Evolutionary conservation across 1,140 invertebrate genomes (phyloP), one percentile per base, ranked within the genome.

Genomic region (Ostrea edulis): DNA sequence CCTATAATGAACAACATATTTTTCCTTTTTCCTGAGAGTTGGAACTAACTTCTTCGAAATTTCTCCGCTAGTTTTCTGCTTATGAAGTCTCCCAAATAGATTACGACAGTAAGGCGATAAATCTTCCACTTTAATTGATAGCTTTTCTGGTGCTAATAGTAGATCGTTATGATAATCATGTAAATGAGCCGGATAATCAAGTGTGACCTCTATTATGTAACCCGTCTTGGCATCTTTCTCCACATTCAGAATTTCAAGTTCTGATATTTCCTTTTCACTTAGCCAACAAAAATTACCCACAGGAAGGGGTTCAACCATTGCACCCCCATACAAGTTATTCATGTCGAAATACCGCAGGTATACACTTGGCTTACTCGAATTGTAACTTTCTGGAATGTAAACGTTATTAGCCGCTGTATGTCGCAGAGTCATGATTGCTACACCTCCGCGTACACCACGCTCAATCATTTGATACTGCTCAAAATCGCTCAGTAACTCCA

Each of bases 131-230:
- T 12, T 71, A 11, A 88, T 65, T 20, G 29, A 82, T 25, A 84
- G 17, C n/a, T 54, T 65, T 90, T 95, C 93, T 17, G 94, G 91
- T n/a, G n/a, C n/a, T n/a, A n/a, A n/a, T n/a, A n/a, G n/a, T n/a
- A n/a, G n/a, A n/a, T n/a, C n/a, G n/a, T n/a, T n/a, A n/a, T n/a
- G n/a, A n/a, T n/a, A n/a, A n/a, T n/a, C 93, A 92, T 96, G 96
- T n/a, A 96, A 58, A 22, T 94, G 0, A 81, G 89, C 5, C 0
- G 92, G 92, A 88, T 95, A 94, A 8, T 89, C 71, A 20, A 95
- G 35, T 89, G 93, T 91, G 9, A 94, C 89, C 71, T 96, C 96
- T 53, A 96, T 91, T 85, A 96, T 95, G 88, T 95, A 96, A 12
- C 96, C 96, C 71, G 88, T 88, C 53, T 92, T 44, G 85, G 93